phyloP scores from a whole-genome alignment of 2,113 vertebrate genomes.

The Pyxicephalus adspersus region DNA sequence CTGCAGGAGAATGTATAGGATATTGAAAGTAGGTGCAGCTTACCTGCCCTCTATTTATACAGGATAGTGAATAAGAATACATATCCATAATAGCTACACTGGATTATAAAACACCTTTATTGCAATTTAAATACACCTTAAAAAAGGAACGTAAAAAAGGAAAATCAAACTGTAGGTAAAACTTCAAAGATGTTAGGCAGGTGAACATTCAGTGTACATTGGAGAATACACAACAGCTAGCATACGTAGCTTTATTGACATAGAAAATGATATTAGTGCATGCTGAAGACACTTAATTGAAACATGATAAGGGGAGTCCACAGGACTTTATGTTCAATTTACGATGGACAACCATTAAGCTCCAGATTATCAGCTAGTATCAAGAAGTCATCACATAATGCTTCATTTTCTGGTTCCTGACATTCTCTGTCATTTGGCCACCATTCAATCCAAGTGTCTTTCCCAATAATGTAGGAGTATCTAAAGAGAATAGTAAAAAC shows the following conservation, averaged over 20 bases:
- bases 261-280: conserved; percentile 2
- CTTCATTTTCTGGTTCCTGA: conserved; percentile 40
- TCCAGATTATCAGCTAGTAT: conserved; percentile 58
- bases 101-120: too few relatives aligned
- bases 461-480: conserved; percentile 67
- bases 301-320: not conserved
- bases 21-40: too few relatives aligned
- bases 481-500: conserved; percentile 39
- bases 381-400: conserved; percentile 57
- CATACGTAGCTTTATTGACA: not conserved
- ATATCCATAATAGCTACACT: too few relatives aligned
- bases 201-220: too few relatives aligned
- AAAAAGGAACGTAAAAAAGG: too few relatives aligned
- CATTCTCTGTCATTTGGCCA: conserved; percentile 62
- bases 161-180: too few relatives aligned
- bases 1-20: too few relatives aligned
- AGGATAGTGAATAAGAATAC: too few relatives aligned
- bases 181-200: too few relatives aligned
- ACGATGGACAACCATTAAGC: conserved; percentile 63
- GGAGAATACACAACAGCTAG: not conserved
- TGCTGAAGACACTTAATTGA: not conserved
- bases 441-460: conserved; percentile 72
- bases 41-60: too few relatives aligned
- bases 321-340: not conserved
- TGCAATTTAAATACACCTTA: too few relatives aligned